A percentile compares a stretch with the other conserved stretches of the same genome.
Evolutionary conservation across 1,140 invertebrate species (phyloP).

Genomic region (Anagrus nilaparvatae): DNA sequence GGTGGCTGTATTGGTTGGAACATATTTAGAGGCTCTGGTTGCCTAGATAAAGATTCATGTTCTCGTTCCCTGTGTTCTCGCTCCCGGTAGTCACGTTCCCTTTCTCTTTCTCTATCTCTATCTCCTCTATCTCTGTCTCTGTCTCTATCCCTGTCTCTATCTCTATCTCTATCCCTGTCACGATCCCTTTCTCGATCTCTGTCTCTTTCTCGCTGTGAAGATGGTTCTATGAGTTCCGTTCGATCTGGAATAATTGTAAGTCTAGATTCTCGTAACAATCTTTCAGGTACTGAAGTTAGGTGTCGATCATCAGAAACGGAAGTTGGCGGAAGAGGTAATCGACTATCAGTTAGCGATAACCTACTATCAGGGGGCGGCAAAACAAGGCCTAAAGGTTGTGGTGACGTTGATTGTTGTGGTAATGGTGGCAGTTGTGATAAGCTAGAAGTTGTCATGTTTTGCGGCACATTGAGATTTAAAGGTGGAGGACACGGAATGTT

Average conservation of each 20-base stretch:
- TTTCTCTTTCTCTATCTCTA: constrained; percentile 16
- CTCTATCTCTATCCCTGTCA: too few relatives aligned
- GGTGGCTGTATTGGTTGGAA: constrained; percentile 44
- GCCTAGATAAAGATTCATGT: background rate
- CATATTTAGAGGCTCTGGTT: constrained; percentile 33
- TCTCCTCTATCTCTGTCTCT: too few relatives aligned
- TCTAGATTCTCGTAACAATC: too few relatives aligned
- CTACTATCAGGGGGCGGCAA: constrained; percentile 28
- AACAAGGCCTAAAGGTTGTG: constrained; percentile 35
- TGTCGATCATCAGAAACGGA: too few relatives aligned
- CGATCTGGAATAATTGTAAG: too few relatives aligned
- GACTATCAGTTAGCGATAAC: too few relatives aligned
- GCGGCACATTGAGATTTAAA: constrained; percentile 35
- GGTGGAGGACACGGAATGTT: constrained; percentile 20
- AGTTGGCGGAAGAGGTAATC: too few relatives aligned
- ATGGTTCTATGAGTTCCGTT: too few relatives aligned
- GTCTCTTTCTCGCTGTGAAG: too few relatives aligned
- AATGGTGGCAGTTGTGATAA: constrained; percentile 25
- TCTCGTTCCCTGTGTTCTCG: constrained; percentile 15
- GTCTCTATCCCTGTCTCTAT: too few relatives aligned
- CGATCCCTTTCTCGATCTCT: too few relatives aligned
- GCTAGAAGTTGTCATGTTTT: constrained; percentile 29
- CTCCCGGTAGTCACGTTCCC: constrained; percentile 17
- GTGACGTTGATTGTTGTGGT: constrained; percentile 30
- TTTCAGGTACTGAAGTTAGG: too few relatives aligned